phyloP scores from a whole-genome alignment of 2,113 vertebrate genomes.

The Hymenochirus boettgeri region DNA sequence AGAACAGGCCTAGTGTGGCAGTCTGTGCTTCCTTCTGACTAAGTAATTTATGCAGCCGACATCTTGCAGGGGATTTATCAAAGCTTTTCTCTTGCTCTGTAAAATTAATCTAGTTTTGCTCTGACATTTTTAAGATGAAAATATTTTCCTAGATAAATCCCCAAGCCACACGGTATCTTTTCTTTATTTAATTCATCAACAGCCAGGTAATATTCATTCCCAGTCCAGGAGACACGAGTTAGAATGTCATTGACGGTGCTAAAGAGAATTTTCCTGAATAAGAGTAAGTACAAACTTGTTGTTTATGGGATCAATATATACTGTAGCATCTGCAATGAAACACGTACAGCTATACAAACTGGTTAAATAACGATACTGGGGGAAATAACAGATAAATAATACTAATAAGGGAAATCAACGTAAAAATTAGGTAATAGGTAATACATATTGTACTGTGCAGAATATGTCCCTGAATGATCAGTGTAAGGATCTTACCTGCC shows the following conservation, averaged over 20 bases:
- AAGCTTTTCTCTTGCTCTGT: slow-evolving; percentile 37
- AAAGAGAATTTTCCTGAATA: not conserved
- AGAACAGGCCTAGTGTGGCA: not conserved
- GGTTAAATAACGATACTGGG: no score
- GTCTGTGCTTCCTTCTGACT: slow-evolving; percentile 5
- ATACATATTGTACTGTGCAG: no score
- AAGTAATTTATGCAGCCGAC: slow-evolving; percentile 32
- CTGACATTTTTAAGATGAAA: slow-evolving; percentile 42
- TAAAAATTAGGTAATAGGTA: no score
- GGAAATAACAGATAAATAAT: no score
- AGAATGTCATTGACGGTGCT: not conserved
- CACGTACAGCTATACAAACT: no score
- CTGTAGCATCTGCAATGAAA: no score
- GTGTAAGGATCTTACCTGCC: no score
- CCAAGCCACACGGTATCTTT: slow-evolving; percentile 8
- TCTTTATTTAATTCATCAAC: slow-evolving; percentile 14
- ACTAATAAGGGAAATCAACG: no score
- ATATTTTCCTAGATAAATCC: slow-evolving; percentile 39
- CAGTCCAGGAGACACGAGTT: not conserved
- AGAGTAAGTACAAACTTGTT: no score
- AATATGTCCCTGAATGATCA: no score
- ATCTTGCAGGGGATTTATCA: slow-evolving; percentile 41
- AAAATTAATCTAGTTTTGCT: slow-evolving; percentile 41
- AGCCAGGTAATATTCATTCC: slow-evolving; percentile 11
- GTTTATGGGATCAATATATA: no score